These are phyloP conservation scores for Urosaurus nigricauda DNA, from an alignment of 2,797 vertebrate genomes.

Conservation along the genomic window DNA sequence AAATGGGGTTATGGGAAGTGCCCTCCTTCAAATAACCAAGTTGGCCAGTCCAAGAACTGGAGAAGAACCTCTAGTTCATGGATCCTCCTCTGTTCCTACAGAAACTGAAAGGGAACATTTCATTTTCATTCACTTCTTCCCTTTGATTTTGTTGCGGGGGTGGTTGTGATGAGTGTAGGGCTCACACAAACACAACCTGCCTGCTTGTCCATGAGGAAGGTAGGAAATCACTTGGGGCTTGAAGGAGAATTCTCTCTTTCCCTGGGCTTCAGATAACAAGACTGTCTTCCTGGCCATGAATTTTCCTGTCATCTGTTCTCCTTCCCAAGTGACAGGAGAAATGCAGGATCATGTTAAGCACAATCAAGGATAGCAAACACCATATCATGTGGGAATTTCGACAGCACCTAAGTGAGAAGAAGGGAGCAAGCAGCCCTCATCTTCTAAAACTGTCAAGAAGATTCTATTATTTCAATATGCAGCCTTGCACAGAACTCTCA, in stretches of 20 bases:
- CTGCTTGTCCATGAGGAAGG: background rate
- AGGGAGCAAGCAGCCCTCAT: background rate
- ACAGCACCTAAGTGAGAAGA: background rate
- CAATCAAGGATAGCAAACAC: background rate
- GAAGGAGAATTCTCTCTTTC: background rate
- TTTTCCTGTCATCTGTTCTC: background rate
- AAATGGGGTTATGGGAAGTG: background rate
- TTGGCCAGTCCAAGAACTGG: background rate
- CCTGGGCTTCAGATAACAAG: background rate
- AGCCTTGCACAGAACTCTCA: background rate
- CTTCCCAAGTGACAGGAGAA: background rate
- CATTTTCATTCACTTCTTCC: background rate
- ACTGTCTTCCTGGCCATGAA: background rate
- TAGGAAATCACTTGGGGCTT: background rate
- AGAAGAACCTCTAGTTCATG: background rate
- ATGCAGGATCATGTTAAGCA: background rate
- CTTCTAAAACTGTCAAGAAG: background rate
- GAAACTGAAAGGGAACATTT: background rate
- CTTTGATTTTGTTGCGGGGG: background rate
- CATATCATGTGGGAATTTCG: too few relatives aligned
- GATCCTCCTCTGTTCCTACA: background rate
- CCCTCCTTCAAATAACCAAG: background rate
- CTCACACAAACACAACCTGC: background rate
- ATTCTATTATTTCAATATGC: background rate
- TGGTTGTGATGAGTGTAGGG: background rate